Percentiles rank a stretch among this genome's conserved stretches.
These are phyloP conservation scores for Eurois occulta DNA, from an alignment of 2,888 invertebrate species.

Conservation along the genomic window DNA sequence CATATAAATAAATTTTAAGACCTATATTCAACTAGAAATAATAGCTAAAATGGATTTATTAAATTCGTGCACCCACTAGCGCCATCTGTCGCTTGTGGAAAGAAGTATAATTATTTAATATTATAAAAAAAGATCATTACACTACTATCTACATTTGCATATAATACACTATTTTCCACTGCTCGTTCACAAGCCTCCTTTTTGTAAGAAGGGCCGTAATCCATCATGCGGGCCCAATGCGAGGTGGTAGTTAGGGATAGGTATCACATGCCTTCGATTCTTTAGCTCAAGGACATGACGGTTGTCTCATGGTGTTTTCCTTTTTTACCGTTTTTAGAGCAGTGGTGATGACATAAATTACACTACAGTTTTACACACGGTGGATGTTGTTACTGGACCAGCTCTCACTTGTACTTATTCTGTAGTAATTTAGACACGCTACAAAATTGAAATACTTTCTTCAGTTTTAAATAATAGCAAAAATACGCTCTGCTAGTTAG, in stretches of 20 bases:
- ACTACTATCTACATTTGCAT: too few relatives aligned
- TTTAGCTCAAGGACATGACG: not conserved
- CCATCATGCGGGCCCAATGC: not conserved
- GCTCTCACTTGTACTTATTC: not conserved
- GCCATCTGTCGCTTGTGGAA: too few relatives aligned
- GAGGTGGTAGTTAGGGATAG: too few relatives aligned
- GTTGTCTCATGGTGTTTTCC: not conserved
- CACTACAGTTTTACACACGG: too few relatives aligned
- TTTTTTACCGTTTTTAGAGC: not conserved
- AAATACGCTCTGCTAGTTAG: conserved; percentile 50
- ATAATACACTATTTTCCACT: too few relatives aligned
- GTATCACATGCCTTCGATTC: not conserved
- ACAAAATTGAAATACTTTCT: conserved; percentile 5
- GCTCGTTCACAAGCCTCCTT: too few relatives aligned
- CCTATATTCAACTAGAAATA: too few relatives aligned
- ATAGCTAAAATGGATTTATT: too few relatives aligned
- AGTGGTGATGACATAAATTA: not conserved
- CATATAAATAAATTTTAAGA: too few relatives aligned
- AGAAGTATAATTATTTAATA: too few relatives aligned
- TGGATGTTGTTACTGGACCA: not conserved
- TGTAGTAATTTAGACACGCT: not conserved
- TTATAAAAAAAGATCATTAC: too few relatives aligned
- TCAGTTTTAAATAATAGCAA: conserved; percentile 19
- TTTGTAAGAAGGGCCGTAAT: not conserved
- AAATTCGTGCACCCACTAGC: too few relatives aligned